These are phyloP conservation scores for Timema podura DNA, from an alignment of 2,888 invertebrate genomes.

Conservation along the genomic window DNA sequence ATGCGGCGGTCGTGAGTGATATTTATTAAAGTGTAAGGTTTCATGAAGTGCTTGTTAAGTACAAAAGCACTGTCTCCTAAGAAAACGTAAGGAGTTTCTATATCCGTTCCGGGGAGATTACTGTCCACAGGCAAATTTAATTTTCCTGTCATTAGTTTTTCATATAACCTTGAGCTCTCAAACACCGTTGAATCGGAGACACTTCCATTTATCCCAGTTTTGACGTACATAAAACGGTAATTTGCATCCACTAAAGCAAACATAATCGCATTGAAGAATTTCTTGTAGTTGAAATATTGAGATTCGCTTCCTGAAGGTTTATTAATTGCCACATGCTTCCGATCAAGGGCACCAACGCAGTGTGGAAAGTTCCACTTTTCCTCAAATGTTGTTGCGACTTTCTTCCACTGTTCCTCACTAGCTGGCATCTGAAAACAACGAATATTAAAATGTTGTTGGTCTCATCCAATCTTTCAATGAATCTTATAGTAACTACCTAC, in stretches of 20 bases:
- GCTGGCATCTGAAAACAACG: constrained; percentile 6
- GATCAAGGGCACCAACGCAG: not conserved
- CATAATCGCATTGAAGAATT: not conserved
- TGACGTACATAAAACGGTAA: constrained; percentile 2
- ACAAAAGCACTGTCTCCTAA: constrained; percentile 8
- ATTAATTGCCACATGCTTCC: not conserved
- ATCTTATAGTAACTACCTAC: no score
- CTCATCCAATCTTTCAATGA: not conserved
- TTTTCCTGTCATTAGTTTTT: not conserved
- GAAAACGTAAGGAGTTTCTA: not conserved
- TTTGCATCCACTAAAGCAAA: constrained; percentile 7
- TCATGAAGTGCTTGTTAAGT: constrained; percentile 6
- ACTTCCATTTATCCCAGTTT: not conserved
- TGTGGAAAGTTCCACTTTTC: constrained; percentile 7
- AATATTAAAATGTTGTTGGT: not conserved
- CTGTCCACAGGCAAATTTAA: not conserved
- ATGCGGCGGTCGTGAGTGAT: not conserved
- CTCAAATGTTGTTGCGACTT: not conserved
- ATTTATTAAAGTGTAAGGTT: constrained; percentile 6
- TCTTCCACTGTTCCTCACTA: not conserved
- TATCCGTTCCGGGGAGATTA: not conserved
- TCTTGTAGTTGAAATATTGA: constrained; percentile 5
- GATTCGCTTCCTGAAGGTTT: constrained; percentile 1
- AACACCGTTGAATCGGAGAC: not conserved
- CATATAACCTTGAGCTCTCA: not conserved